Evolutionary conservation across 2,888 invertebrate species (phyloP), one percentile per base, ranked within the genome.

Genomic region (Morpho achilles): DNA sequence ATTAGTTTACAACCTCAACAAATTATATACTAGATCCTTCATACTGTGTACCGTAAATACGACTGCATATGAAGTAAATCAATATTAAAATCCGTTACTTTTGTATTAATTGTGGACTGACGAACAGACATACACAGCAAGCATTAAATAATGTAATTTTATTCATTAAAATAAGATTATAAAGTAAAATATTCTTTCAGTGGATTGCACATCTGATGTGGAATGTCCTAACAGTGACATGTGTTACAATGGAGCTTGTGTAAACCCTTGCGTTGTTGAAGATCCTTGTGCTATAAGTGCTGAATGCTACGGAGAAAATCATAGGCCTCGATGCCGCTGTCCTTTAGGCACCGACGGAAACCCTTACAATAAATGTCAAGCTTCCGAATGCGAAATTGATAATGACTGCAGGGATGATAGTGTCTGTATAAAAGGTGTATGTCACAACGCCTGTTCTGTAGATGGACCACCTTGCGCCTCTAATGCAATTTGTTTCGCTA

Each of bases 281-380:
- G 95, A 96, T 76, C 95, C 96, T 7, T 97, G 97, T 75, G 95
- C 96, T 7, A 91, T 95, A 51, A 96, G 95, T 72, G 97, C 97
- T 0, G 94, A 95, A 81, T 97, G 97, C 77, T 95, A 93, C 72
- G 96, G 97, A 7, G 92, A 93, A 68, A 93, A 94, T 68, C 97
- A 97, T 77, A 92, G 95, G 59, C 93, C 96, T 0, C 92, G 94
- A 53, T 98, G 97, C 75, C 94, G 93, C 74, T 97, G 97, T 77
- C 94, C 94, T 6, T 74, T 91, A 0, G 96, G 96, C 42, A 94
- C 93, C 64, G 92, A 92, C 63, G 97, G 97, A 56, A 96, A 97
- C 90, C 95, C 97, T 43, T 95, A 95, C 71, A 92, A 93, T 8
- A 93, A 94, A 69, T 97, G 97, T 74, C 93, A 94, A 77, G 91